phyloP scores from a whole-genome alignment of 2,113 vertebrate species.

The Eurypyga helias region DNA sequence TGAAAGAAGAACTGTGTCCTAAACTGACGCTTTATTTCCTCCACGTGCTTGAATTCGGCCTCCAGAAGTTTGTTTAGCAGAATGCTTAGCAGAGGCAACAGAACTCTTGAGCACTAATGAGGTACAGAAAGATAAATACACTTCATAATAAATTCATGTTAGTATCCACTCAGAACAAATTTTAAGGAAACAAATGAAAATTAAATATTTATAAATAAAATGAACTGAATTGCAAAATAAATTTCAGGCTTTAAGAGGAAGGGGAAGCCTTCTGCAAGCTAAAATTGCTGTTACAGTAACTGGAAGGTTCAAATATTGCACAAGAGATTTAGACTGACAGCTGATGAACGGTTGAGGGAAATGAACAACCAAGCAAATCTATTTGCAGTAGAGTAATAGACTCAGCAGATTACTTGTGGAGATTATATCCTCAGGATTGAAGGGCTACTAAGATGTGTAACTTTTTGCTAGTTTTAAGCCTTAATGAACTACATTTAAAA shows the following conservation, averaged over 20 bases:
- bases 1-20: neutral
- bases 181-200: constrained; percentile 48
- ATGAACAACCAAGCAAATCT: neutral
- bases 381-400: neutral
- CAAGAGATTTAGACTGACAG: constrained; percentile 55
- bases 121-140: constrained; percentile 40
- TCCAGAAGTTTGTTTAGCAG: constrained; percentile 32
- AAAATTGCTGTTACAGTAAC: constrained; percentile 66
- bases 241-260: constrained; percentile 52
- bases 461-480: neutral
- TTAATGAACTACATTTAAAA: neutral
- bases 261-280: constrained; percentile 54
- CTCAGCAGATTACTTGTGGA: neutral
- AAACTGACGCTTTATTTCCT: neutral
- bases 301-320: constrained; percentile 51
- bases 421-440: neutral
- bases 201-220: constrained; percentile 73
- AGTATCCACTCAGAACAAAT: constrained; percentile 48
- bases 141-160: constrained; percentile 71
- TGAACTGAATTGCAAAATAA: constrained; percentile 49
- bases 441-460: neutral
- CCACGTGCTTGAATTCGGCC: neutral
- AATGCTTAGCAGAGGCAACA: constrained; percentile 26
- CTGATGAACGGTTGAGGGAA: constrained; percentile 45
- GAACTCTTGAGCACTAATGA: constrained; percentile 28